Conservation (phyloP, 2,113 vertebrate species). For the Syngnathus scovelli region DNA sequence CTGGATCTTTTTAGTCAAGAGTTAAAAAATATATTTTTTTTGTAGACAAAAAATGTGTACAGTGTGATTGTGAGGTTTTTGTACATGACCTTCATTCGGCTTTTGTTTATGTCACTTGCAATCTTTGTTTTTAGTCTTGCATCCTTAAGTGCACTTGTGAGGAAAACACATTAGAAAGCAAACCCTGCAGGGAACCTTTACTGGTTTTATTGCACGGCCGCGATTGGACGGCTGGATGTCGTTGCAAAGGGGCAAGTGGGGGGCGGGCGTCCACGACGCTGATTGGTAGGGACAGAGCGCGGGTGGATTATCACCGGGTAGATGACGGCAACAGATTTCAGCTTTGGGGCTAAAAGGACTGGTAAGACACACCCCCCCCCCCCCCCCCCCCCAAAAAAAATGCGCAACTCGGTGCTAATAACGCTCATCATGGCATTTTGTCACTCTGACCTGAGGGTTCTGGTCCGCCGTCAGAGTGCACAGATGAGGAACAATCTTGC, state of each 20-base stretch:
- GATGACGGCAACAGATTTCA: slow-evolving; percentile 49
- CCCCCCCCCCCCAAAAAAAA: slow-evolving; percentile 1
- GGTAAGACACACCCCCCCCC: slow-evolving; percentile 5
- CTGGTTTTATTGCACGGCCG: slow-evolving; percentile 12
- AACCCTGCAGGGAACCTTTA: slow-evolving; percentile 22
- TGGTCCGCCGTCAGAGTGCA: slow-evolving; percentile 86
- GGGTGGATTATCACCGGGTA: slow-evolving; percentile 59
- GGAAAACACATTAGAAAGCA: slow-evolving; percentile 16
- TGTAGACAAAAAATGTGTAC: too few species aligned
- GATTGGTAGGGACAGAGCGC: slow-evolving; percentile 49
- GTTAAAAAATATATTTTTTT: too few species aligned
- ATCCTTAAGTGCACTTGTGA: slow-evolving; percentile 12
- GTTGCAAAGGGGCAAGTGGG: slow-evolving; percentile 27
- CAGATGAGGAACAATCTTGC: slow-evolving; percentile 88
- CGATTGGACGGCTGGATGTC: slow-evolving; percentile 35
- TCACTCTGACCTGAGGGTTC: slow-evolving; percentile 83
- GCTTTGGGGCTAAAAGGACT: slow-evolving; percentile 37
- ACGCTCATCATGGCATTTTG: slow-evolving; percentile 43
- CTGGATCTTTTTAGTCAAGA: too few species aligned
- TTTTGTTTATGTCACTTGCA: background rate
- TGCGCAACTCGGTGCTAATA: slow-evolving; percentile 47
- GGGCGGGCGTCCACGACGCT: slow-evolving; percentile 21
- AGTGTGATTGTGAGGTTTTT: background rate
- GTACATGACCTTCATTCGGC: background rate
- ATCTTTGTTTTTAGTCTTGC: slow-evolving; percentile 6